These are phyloP conservation scores for Lithosia quadra DNA, from an alignment of 2,888 invertebrate genomes.

Conservation along the genomic window DNA sequence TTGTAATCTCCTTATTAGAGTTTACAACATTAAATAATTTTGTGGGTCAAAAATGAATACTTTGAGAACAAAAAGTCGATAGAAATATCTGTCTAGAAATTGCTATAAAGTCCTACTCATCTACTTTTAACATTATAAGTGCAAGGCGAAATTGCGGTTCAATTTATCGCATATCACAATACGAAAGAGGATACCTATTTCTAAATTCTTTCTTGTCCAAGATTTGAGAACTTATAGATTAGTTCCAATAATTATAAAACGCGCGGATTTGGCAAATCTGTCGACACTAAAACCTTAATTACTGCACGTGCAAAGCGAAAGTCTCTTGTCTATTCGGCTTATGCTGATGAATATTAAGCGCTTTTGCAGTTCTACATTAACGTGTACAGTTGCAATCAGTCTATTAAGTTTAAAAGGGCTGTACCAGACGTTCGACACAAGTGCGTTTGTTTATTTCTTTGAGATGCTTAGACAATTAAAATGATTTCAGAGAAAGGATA, in stretches of 20 bases:
- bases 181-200: slow-evolving; percentile 33
- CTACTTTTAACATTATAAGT: slow-evolving; percentile 40
- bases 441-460: not conserved
- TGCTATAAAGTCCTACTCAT: slow-evolving; percentile 39
- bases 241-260: slow-evolving; percentile 17
- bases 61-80: no score
- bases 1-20: no score
- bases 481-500: no score
- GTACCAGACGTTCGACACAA: not conserved
- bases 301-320: slow-evolving; percentile 37
- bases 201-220: slow-evolving; percentile 22
- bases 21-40: no score
- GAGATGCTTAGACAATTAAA: not conserved
- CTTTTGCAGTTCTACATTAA: slow-evolving; percentile 43
- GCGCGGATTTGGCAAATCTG: slow-evolving; percentile 25
- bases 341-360: slow-evolving; percentile 34
- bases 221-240: slow-evolving; percentile 20
- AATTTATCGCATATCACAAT: slow-evolving; percentile 34
- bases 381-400: slow-evolving; percentile 41
- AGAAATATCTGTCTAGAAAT: no score
- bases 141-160: slow-evolving; percentile 9
- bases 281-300: slow-evolving; percentile 36
- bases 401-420: slow-evolving; percentile 27
- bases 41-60: no score
- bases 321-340: slow-evolving; percentile 20